Conservation (phyloP, 2,797 vertebrate species). For the Nyctibius grandis region DNA sequence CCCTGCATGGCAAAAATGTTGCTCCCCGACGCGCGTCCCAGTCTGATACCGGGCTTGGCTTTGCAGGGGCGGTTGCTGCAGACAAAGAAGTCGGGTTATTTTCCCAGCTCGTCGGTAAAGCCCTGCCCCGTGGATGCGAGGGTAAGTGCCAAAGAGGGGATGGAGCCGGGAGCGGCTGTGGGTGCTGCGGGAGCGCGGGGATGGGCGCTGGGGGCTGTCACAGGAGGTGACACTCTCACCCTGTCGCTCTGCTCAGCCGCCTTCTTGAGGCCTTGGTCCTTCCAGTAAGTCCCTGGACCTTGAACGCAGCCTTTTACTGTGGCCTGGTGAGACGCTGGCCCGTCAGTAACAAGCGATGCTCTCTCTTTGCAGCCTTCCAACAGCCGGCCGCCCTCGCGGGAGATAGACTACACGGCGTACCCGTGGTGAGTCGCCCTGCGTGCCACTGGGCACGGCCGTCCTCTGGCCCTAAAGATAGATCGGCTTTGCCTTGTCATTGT, state of each 20-base stretch:
- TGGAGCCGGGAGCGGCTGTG: not conserved
- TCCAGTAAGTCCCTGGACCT: not conserved
- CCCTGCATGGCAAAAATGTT: not conserved
- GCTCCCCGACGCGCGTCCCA: fast-evolving
- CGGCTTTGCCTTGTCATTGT: too few relatives aligned
- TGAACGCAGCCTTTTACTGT: not conserved
- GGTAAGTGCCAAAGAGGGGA: conserved; percentile 66
- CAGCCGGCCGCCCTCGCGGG: conserved; percentile 84
- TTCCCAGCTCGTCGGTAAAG: conserved; percentile 92
- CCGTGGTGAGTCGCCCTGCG: conserved; percentile 81
- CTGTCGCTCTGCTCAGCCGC: not conserved
- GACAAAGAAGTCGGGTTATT: conserved; percentile 90
- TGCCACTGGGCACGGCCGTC: not conserved
- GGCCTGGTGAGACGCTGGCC: not conserved
- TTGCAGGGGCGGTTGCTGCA: conserved; percentile 88
- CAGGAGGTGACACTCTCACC: fast-evolving
- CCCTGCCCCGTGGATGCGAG: conserved; percentile 90
- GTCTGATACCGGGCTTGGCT: not conserved
- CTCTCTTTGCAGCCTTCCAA: conserved; percentile 75
- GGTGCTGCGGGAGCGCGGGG: not conserved
- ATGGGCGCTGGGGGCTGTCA: not conserved
- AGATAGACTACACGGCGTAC: conserved; percentile 89
- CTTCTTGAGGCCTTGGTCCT: not conserved
- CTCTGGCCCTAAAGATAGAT: fast-evolving
- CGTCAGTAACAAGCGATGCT: fast-evolving